A percentile compares a stretch with the other conserved stretches of the same genome.
Conservation (phyloP, 1,140 invertebrate species). For the Anastatus disparis region DNA sequence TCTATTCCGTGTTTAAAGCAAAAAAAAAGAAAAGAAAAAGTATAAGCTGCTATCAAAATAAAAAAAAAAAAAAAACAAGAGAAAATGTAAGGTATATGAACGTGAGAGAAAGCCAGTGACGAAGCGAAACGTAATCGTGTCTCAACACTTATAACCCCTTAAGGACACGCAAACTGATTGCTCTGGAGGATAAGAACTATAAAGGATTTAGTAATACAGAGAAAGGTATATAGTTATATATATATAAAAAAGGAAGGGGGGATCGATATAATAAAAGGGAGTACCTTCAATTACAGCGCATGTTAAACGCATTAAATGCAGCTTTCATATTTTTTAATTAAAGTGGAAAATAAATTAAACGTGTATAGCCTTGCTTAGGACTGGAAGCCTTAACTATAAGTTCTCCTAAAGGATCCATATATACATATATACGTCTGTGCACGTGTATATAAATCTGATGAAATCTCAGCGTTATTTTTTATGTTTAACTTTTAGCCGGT, state of each 20-base stretch:
- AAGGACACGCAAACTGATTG: conserved; percentile 18
- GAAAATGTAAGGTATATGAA: too few species aligned
- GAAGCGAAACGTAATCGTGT: conserved; percentile 31
- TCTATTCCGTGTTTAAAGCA: conserved; percentile 8
- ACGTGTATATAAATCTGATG: conserved; percentile 16
- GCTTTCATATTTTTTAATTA: conserved; percentile 39
- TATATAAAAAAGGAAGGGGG: too few species aligned
- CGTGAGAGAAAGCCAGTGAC: conserved; percentile 18
- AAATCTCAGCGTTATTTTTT: conserved; percentile 29
- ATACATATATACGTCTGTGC: too few species aligned
- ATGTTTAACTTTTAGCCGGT: conserved; percentile 16
- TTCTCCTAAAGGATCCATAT: neutral
- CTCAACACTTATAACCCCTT: conserved; percentile 10
- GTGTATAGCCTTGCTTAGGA: too few species aligned
- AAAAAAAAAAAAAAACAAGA: too few species aligned
- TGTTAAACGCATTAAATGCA: conserved; percentile 27
- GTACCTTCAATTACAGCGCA: conserved; percentile 27
- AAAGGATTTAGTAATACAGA: too few species aligned
- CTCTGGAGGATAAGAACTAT: too few species aligned
- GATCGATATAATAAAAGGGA: conserved; percentile 13
- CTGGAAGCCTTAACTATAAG: too few species aligned
- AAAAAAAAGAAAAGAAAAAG: too few species aligned
- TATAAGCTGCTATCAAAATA: too few species aligned
- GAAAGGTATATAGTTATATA: too few species aligned
- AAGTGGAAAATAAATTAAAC: conserved; percentile 35